phyloP scores from a whole-genome alignment of 64 coral and sea anemone species.

The Montipora efflorescens region DNA sequence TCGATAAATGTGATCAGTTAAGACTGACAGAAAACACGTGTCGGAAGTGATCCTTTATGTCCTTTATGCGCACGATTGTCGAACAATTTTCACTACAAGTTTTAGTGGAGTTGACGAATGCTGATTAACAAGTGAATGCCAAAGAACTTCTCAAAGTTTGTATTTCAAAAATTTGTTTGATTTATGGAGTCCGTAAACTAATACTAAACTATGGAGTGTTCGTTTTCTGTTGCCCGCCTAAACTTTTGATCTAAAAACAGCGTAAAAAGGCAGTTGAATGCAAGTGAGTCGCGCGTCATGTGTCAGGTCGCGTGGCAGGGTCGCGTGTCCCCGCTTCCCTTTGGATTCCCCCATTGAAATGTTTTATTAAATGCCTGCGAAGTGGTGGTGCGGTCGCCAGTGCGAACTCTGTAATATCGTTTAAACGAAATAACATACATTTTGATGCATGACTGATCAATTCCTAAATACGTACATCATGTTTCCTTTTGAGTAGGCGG shows the following conservation, averaged over 20 bases:
- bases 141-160: neutral
- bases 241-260: neutral
- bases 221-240: neutral
- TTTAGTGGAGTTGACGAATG: neutral
- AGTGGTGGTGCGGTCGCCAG: constrained; percentile 51
- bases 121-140: neutral
- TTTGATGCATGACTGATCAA: neutral
- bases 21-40: neutral
- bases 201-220: neutral
- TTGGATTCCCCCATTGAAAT: neutral
- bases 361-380: constrained; percentile 8
- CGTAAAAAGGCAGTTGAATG: neutral
- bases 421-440: constrained; percentile 10
- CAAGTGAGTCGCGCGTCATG: constrained; percentile 4
- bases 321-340: constrained; percentile 27
- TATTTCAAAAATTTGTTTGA: neutral
- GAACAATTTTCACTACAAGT: neutral
- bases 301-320: constrained; percentile 34
- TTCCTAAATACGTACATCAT: neutral
- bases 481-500: neutral
- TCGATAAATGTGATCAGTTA: neutral
- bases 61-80: neutral
- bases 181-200: neutral
- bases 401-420: neutral
- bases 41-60: neutral